These are phyloP conservation scores for Drosophila simulans DNA, from an alignment of 1,140 invertebrate genomes.

Conservation along the genomic window DNA sequence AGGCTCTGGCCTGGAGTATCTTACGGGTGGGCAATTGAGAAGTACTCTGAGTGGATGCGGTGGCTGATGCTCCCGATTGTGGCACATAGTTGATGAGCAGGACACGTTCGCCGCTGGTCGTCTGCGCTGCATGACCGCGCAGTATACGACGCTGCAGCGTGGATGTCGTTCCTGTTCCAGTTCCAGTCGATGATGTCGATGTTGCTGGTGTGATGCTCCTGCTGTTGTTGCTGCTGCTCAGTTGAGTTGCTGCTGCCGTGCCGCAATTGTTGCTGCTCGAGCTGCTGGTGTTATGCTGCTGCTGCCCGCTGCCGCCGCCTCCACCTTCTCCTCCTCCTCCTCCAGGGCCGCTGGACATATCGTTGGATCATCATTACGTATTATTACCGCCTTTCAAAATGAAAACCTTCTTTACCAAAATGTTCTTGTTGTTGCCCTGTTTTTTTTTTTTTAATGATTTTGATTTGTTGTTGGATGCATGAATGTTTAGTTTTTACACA, in stretches of 20 bases:
- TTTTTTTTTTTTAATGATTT: conserved; percentile 49
- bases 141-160: conserved; percentile 67
- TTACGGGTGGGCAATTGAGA: conserved; percentile 78
- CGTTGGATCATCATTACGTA: conserved; percentile 85
- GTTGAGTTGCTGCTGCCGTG: conserved; percentile 38
- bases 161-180: conserved; percentile 33
- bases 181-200: conserved; percentile 42
- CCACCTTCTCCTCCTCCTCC: conserved; percentile 35
- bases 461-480: conserved; percentile 32
- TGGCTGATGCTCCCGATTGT: conserved; percentile 45
- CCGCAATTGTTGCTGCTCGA: conserved; percentile 37
- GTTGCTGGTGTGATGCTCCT: conserved; percentile 49
- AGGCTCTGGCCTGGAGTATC: conserved; percentile 78
- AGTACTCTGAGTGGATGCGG: conserved; percentile 31
- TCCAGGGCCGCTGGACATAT: conserved; percentile 84
- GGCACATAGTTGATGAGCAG: conserved; percentile 83
- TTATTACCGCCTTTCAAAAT: conserved; percentile 85
- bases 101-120: conserved; percentile 78
- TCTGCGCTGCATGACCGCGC: conserved; percentile 79
- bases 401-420: conserved; percentile 85
- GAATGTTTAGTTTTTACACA: conserved; percentile 39
- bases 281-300: conserved; percentile 38
- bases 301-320: conserved; percentile 66
- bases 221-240: conserved; percentile 50
- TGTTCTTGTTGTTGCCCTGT: conserved; percentile 84